Evolutionary conservation across 2,113 vertebrate species (phyloP).

Genomic region (Enhydra lutris): DNA sequence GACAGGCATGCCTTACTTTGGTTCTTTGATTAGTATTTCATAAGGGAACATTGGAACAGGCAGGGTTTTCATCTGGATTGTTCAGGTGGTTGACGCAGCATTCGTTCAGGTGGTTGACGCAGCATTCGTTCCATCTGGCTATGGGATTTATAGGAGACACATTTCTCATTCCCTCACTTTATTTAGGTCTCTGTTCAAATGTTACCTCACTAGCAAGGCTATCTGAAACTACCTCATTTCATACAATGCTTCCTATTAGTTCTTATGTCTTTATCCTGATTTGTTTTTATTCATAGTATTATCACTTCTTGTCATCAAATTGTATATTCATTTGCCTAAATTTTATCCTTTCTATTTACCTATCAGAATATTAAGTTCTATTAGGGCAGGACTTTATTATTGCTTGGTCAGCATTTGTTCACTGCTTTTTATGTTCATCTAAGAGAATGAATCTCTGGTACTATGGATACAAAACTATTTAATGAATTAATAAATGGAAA

Average conservation of each 20-base stretch:
- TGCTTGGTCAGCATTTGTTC: background rate
- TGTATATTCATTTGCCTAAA: background rate
- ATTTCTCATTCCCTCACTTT: background rate
- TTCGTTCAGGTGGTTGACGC: background rate
- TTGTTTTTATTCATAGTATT: background rate
- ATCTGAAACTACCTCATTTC: background rate
- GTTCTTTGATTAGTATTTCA: background rate
- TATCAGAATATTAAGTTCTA: background rate
- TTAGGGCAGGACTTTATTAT: background rate
- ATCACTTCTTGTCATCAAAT: background rate
- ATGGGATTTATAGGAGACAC: background rate
- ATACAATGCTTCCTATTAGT: background rate
- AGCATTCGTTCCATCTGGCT: fast-evolving
- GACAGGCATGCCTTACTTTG: background rate
- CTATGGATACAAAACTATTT: background rate
- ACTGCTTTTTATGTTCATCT: background rate
- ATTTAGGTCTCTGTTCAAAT: background rate
- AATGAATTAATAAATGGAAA: background rate
- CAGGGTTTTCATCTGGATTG: background rate
- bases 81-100: background rate
- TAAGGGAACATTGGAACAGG: background rate
- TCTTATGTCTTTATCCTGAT: background rate
- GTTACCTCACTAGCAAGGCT: background rate
- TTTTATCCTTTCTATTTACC: background rate
- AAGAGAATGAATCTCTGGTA: background rate